phyloP scores from a whole-genome alignment of 2,888 invertebrate genomes.

The Xanthia icteritia region DNA sequence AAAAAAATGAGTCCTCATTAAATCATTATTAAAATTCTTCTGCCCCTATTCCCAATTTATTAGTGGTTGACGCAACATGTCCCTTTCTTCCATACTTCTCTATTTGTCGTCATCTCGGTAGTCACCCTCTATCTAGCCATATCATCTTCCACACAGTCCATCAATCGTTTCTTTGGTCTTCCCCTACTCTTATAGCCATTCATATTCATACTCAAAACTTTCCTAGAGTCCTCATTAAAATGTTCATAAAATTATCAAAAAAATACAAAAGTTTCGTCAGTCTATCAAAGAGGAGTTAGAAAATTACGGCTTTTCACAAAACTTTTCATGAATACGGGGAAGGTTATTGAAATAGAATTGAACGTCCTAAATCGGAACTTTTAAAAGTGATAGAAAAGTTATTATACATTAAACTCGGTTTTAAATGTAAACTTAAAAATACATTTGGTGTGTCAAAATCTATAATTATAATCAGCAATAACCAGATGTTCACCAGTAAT shows the following conservation, averaged over 20 bases:
- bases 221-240: constrained; percentile 33
- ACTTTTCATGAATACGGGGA: constrained; percentile 20
- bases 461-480: neutral
- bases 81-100: neutral
- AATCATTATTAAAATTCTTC: neutral
- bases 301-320: constrained; percentile 32
- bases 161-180: neutral
- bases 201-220: neutral
- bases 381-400: constrained; percentile 18
- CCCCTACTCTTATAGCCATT: neutral
- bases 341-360: constrained; percentile 30
- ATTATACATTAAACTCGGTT: constrained; percentile 13
- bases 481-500: neutral
- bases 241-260: constrained; percentile 9
- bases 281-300: constrained; percentile 31
- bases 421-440: constrained; percentile 2
- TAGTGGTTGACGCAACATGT: neutral
- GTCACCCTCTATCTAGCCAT: neutral
- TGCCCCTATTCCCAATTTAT: neutral
- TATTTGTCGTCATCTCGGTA: neutral
- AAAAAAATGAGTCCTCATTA: constrained; percentile 14
- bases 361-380: constrained; percentile 13
- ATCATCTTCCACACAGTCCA: neutral
- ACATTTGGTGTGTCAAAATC: neutral
- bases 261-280: constrained; percentile 16